Evolutionary conservation across 2,888 invertebrate genomes (phyloP).

Genomic region (Drosophila cracens): DNA sequence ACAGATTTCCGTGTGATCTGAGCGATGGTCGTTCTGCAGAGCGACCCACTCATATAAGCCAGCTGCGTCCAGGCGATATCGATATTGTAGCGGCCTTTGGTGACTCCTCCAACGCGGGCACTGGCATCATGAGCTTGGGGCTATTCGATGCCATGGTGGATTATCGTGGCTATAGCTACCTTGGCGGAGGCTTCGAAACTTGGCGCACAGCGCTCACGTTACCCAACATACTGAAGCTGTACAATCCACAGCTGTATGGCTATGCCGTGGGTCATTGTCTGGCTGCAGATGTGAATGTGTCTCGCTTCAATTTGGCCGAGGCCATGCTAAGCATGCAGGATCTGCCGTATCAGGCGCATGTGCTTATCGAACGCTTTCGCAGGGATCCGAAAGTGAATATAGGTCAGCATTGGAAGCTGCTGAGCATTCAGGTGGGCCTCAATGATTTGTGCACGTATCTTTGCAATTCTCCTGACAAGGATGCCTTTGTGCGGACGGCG

Average conservation of each 20-base stretch:
- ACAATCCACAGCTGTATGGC: slow-evolving; percentile 88
- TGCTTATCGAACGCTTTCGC: slow-evolving; percentile 86
- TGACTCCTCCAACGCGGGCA: slow-evolving; percentile 87
- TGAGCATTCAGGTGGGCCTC: slow-evolving; percentile 87
- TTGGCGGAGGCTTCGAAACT: slow-evolving; percentile 85
- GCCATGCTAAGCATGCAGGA: slow-evolving; percentile 86
- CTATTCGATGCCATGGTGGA: slow-evolving; percentile 82
- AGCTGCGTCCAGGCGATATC: slow-evolving; percentile 87
- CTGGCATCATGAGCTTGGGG: slow-evolving; percentile 82
- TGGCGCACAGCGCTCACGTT: slow-evolving; percentile 86
- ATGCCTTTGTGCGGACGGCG: slow-evolving; percentile 84
- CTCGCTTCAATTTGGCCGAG: slow-evolving; percentile 87
- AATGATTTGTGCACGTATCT: slow-evolving; percentile 87
- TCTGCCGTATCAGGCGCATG: slow-evolving; percentile 86
- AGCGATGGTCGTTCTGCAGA: slow-evolving; percentile 16
- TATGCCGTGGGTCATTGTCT: slow-evolving; percentile 86
- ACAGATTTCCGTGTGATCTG: slow-evolving; percentile 34
- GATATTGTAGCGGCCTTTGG: slow-evolving; percentile 87
- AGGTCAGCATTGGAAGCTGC: slow-evolving; percentile 87
- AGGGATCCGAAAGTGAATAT: slow-evolving; percentile 86
- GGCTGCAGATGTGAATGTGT: slow-evolving; percentile 78
- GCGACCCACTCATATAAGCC: slow-evolving; percentile 86
- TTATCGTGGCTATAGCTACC: slow-evolving; percentile 85
- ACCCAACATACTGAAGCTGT: slow-evolving; percentile 88
- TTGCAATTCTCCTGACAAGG: slow-evolving; percentile 85